Base-by-base conservation (phyloP, 2,113 vertebrate genomes). In the Anolis sagrei region DNA sequence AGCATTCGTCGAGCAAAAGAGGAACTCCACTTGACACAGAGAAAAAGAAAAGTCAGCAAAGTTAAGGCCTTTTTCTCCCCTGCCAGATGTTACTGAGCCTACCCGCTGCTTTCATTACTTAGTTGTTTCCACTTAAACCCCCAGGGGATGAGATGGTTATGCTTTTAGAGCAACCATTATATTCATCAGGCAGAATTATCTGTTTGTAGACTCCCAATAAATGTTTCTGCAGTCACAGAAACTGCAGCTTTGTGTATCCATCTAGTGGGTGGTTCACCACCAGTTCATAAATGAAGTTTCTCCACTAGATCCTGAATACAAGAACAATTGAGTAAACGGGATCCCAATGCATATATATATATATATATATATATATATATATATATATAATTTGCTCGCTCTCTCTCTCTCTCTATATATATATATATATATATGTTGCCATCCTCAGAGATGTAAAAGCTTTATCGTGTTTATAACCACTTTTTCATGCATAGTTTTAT, bases 71-170 rank as follows among this genome's bases (percentile, higher is more conserved):
- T 87, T 44, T 74, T 5, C 77, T 77, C 29, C 62, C 85, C 16
- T 72, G 83, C 79, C 86, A 88, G 77, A 87, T 90, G 84, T 89
- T 94, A 83, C 84, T 79, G 86, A 89, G 84, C 79, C 3, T 80
- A 89, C 61, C 87, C 39, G 79, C 32, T 86, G 51, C 68, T 89
- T n/a, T 34, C 87, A 51, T 80, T 69, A 29, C 83, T 77, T 79
- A 27, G 78, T 25, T 74, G 29, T 86, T 88, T 87, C 73, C 23
- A 58, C 76, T 92, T 91, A 29, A 83, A 61, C 82, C 61, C 86
- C 88, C 72, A 89, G 54, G 79, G 68, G 48, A 81, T 82, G 89
- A 87, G 64, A 81, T 88, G n/a, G 85, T 89, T 87, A 88, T 85
- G 4, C 75, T 79, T 75, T 80, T 69, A n/a, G 69, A 93, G 86